Evolutionary conservation across 2,113 vertebrate species (phyloP).

Genomic region (Trogon melanurus): DNA sequence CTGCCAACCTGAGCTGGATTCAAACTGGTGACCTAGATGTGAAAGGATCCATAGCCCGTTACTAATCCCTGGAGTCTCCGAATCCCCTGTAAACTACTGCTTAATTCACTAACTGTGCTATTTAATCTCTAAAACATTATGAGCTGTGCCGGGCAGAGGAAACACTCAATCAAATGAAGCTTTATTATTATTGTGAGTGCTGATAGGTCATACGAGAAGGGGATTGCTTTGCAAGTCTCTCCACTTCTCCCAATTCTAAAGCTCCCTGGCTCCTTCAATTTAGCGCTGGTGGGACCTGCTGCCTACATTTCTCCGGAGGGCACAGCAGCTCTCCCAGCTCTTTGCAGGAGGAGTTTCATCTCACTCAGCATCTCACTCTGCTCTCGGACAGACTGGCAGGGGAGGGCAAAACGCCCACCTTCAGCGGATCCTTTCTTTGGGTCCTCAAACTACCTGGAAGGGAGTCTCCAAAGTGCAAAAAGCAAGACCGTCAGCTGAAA

Average conservation of each 20-base stretch:
- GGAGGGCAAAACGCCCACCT: background rate
- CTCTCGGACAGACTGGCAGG: background rate
- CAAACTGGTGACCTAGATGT: constrained; percentile 67
- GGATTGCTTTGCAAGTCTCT: constrained; percentile 43
- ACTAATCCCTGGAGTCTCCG: constrained; percentile 64
- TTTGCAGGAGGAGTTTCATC: background rate
- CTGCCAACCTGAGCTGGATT: constrained; percentile 56
- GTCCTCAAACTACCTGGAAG: background rate
- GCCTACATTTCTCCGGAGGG: background rate
- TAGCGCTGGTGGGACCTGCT: background rate
- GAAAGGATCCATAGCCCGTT: constrained; percentile 64
- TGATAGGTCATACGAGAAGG: constrained; percentile 38
- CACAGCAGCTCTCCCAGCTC: background rate
- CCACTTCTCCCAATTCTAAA: background rate
- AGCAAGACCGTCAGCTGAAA: background rate
- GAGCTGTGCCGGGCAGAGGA: constrained; percentile 50
- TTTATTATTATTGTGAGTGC: constrained; percentile 59
- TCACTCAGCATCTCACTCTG: background rate
- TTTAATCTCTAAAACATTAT: constrained; percentile 70
- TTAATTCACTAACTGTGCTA: constrained; percentile 73
- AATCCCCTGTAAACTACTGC: constrained; percentile 69
- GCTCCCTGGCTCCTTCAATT: constrained; percentile 27
- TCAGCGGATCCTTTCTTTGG: background rate
- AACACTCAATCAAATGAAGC: constrained; percentile 68
- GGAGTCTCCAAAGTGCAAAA: background rate